phyloP scores from a whole-genome alignment of 2,888 invertebrate species.

The Parasteatoda lunata region DNA sequence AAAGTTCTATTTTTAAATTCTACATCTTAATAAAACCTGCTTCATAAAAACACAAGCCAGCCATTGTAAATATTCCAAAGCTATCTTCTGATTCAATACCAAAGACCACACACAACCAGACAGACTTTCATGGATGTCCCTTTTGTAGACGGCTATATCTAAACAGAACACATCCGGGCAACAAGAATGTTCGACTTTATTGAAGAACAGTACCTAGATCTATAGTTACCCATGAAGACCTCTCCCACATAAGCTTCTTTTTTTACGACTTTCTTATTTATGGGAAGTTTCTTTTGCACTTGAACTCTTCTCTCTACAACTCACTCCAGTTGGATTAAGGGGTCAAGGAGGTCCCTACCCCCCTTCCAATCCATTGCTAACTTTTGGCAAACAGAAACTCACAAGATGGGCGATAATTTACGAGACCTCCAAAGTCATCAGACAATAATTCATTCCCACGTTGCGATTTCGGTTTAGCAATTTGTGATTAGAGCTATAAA shows the following conservation, averaged over 20 bases:
- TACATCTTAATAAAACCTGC: too few relatives aligned
- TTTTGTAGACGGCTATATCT: too few relatives aligned
- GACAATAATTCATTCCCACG: not conserved
- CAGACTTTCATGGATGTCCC: too few relatives aligned
- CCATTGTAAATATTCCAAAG: too few relatives aligned
- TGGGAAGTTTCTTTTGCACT: conserved; percentile 57
- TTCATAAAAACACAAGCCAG: too few relatives aligned
- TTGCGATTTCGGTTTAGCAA: not conserved
- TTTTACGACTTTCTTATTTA: conserved; percentile 48
- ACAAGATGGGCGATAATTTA: not conserved
- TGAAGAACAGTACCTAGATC: not conserved
- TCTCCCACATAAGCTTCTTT: conserved; percentile 2
- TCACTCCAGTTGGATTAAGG: conserved; percentile 51
- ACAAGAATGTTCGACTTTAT: too few relatives aligned
- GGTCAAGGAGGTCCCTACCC: conserved; percentile 33
- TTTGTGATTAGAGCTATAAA: too few relatives aligned
- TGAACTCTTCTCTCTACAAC: conserved; percentile 40
- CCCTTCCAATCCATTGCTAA: conserved; percentile 10
- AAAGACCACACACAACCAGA: too few relatives aligned
- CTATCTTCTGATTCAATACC: too few relatives aligned
- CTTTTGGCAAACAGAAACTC: not conserved
- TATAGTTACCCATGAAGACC: conserved; percentile 4
- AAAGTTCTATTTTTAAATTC: too few relatives aligned
- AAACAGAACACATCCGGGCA: too few relatives aligned
- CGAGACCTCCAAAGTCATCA: conserved; percentile 5